Base-by-base conservation (phyloP, 2,113 vertebrate genomes). In the Canis aureus region DNA sequence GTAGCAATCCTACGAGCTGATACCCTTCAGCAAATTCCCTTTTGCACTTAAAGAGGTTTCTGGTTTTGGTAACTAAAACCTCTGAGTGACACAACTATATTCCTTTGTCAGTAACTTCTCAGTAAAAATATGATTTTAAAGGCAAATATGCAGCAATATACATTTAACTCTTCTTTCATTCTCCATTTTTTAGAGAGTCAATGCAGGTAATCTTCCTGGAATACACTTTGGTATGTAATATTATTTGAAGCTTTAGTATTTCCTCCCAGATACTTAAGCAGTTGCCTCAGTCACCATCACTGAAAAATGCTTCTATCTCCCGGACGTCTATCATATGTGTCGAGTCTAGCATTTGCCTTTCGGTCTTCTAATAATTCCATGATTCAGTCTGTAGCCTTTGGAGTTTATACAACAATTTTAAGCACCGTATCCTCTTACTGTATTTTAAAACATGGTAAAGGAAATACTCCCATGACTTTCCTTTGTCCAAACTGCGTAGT, bases 171-270 rank as follows among this genome's bases (percentile, higher is more conserved):
- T 59, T 85, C 57, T n/a, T 90, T 73, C 8, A n/a, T 82, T 60
- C 35, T 89, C 78, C n/a, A 17, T 38, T 73, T 85, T 96, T 74
- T n/a, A 38, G 92, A 73, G 3, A 81, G 23, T 83, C 76, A 85
- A 55, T 43, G 74, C 27, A 49, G 29, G 23, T 25, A 64, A 85
- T 51, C 23, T 92, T 81, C 49, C 71, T 51, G 6, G 19, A 80
- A 51, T 82, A 9, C 38, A 78, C 89, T 95, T 96, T 57, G 20
- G 3, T 55, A 66, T 62, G 5, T 53, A 43, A 55, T 73, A 49
- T 53, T 91, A 82, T 66, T 79, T 69, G 76, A 79, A 82, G 16
- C 38, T 74, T 93, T 66, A 69, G 29, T 71, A 85, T 91, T 95
- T 85, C 78, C 38, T 80, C n/a, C n/a, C 57, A 74, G 43, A 71